A percentile compares a stretch with the other conserved stretches of the same genome.
These are phyloP conservation scores for Aeoliscus strigatus DNA, from an alignment of 2,797 vertebrate genomes.

Conservation along the genomic window DNA sequence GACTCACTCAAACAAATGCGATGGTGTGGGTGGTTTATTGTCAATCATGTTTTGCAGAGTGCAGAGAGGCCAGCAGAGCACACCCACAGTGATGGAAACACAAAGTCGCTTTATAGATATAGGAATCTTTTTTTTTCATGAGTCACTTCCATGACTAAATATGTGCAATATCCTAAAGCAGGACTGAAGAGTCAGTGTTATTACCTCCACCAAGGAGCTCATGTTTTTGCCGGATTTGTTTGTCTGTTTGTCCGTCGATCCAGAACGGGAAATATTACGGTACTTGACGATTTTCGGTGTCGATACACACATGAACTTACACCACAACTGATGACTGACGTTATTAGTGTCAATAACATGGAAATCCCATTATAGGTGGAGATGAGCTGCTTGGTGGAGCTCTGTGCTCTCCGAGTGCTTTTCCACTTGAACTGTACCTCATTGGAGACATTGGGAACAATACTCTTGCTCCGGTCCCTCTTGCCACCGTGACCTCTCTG, in stretches of 20 bases:
- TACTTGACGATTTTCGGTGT: no score
- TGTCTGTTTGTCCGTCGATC: no score
- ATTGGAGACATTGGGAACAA: slow-evolving; percentile 62
- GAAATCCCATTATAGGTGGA: no score
- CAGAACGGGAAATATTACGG: no score
- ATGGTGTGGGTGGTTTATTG: slow-evolving; percentile 56
- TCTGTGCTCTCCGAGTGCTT: no score
- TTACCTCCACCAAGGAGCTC: no score
- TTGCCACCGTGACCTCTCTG: slow-evolving; percentile 82
- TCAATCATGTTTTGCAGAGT: slow-evolving; percentile 52
- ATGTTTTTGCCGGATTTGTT: no score
- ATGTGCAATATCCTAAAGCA: slow-evolving; percentile 23
- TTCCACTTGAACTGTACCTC: slow-evolving; percentile 68
- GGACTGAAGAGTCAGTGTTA: background rate
- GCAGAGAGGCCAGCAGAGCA: slow-evolving; percentile 42
- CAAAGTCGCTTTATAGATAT: slow-evolving; percentile 37
- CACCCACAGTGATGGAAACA: slow-evolving; percentile 20
- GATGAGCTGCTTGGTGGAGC: no score
- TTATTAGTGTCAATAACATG: no score
- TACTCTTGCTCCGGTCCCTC: slow-evolving; percentile 70
- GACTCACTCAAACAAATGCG: slow-evolving; percentile 53
- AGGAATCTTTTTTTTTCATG: slow-evolving; percentile 32
- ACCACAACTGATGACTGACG: no score
- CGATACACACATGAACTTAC: no score
- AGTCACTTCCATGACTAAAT: slow-evolving; percentile 53